Evolutionary conservation across 1,140 invertebrate genomes (phyloP), one percentile per base, ranked within the genome.

Genomic region (Cotesia vestalis): DNA sequence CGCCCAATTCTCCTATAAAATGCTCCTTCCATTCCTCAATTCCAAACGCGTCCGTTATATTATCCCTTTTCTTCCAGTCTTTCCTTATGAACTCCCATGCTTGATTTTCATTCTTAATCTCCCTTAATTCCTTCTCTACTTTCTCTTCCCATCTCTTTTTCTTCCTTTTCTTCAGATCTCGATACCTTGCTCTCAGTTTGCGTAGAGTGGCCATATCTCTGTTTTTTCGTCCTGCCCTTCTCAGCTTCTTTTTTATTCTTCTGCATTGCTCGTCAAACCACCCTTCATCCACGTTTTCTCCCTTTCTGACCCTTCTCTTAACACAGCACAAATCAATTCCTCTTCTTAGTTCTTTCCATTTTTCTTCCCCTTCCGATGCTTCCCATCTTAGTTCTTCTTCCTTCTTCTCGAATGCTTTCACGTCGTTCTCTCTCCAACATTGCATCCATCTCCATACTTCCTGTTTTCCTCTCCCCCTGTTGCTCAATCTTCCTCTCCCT

Each of bases 91-190:
- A 27, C 27, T 27, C 27, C 27, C 1, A 27, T 2, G 1, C 27
- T 1, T 27, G 27, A 27, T 27, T 27, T 27, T 27, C 27, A 20
- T 35, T 3, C 55, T 55, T 57, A 12, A 4, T 55, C 17, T 14
- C 27, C 63, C 55, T 53, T 59, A 2, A 53, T 34, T 72, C 52
- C 9, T 6, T 60, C n/a, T 20, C 63, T 51, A 2, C n/a, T 51
- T 11, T n/a, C 57, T 71, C 53, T n/a, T 0, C 40, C 40, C 2
- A 66, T 9, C 46, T 12, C 66, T 38, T 38, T 60, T 12, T 73
- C 40, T n/a, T 20, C 67, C 17, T n/a, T 52, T 52, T n/a, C 46
- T 27, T 27, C 2, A 27, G 27, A 11, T 52, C 46, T 52, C n/a
- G 0, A 1, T n/a, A 52, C n/a, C n/a, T 8, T 52, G 8, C 1